phyloP scores from a whole-genome alignment of 2,888 invertebrate genomes.

The Nudaria mundana region DNA sequence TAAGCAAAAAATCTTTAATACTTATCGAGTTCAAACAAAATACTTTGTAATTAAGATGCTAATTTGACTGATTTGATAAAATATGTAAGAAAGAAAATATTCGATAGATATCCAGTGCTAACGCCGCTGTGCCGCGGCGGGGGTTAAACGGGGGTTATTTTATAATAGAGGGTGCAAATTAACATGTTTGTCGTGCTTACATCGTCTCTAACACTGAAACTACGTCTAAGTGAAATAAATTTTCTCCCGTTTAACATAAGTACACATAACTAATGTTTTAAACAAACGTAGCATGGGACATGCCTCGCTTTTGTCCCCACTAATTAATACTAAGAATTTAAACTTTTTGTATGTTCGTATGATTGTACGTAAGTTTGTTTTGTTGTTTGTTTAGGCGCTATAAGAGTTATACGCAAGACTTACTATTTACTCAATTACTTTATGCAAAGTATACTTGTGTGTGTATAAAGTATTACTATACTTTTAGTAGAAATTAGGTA shows the following conservation, averaged over 20 bases:
- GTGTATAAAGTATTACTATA: not conserved
- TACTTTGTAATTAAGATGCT: too few species aligned
- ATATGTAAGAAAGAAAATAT: too few species aligned
- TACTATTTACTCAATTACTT: not conserved
- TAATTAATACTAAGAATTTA: conserved; percentile 73
- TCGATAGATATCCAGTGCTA: too few species aligned
- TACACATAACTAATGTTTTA: conserved; percentile 63
- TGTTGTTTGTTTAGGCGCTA: conserved; percentile 30
- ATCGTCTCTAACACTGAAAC: conserved; percentile 74
- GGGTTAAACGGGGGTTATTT: conserved; percentile 27
- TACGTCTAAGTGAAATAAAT: conserved; percentile 79
- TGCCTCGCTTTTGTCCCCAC: conserved; percentile 43
- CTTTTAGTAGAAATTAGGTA: too few species aligned
- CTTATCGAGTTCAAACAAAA: too few species aligned
- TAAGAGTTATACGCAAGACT: conserved; percentile 4
- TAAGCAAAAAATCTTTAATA: too few species aligned
- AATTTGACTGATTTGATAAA: too few species aligned
- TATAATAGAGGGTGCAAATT: conserved; percentile 62
- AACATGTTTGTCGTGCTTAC: conserved; percentile 80
- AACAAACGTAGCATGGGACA: conserved; percentile 51
- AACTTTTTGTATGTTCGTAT: conserved; percentile 56
- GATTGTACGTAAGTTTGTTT: conserved; percentile 29
- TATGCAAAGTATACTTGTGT: not conserved
- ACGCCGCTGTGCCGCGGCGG: too few species aligned
- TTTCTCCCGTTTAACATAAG: conserved; percentile 72